Evolutionary conservation across 2,888 invertebrate species (phyloP).

Genomic region (Heteromurus nitidus): DNA sequence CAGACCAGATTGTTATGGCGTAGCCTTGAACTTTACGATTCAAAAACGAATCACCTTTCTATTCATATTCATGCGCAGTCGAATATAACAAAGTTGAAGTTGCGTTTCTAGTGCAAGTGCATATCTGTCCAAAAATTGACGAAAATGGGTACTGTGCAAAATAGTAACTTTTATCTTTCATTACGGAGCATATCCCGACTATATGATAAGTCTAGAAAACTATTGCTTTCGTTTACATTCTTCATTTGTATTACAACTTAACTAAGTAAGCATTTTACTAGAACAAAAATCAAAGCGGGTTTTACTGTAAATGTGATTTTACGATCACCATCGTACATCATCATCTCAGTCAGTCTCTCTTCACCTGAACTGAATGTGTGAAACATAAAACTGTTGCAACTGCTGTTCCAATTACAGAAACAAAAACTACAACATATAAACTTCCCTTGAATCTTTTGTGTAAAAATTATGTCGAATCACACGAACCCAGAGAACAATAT

Average conservation of each 20-base stretch:
- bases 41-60: neutral
- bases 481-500: no score
- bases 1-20: neutral
- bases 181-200: neutral
- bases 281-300: neutral
- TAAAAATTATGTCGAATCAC: no score
- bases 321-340: no score
- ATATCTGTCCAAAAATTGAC: neutral
- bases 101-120: neutral
- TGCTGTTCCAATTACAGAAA: neutral
- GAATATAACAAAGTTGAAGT: no score
- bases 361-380: neutral
- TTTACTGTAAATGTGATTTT: neutral
- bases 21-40: neutral
- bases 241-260: neutral
- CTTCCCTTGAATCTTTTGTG: neutral
- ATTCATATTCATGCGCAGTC: neutral
- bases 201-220: neutral
- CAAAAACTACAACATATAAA: neutral
- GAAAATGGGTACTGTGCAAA: no score
- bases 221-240: neutral
- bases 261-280: neutral
- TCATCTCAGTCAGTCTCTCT: no score
- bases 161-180: neutral
- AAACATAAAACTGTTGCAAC: neutral